Base-by-base conservation (phyloP, 2,888 invertebrate genomes). In the Dorcus hopei region DNA sequence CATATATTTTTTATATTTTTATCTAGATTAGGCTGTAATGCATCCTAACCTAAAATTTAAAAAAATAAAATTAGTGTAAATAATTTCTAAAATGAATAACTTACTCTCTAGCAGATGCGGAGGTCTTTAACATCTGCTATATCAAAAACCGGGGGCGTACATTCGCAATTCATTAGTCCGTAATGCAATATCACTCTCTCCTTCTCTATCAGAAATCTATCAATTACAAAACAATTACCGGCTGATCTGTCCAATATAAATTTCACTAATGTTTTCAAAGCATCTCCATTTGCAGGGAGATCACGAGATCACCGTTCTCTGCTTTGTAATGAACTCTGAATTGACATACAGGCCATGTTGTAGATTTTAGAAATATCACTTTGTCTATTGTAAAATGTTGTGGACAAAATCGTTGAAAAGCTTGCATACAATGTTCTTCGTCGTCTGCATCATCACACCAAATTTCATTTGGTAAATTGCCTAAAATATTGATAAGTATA, bases 21-120 rank as follows among this genome's bases (percentile, higher is more conserved):
- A 26, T 26, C 26, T 26, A 26, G 26, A 26, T 26, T 26, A 26
- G 26, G 26, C 26, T 26, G 26, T 26, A 26, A 26, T 26, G 26
- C 26, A 26, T 26, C 26, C 26, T 26, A 26, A 26, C n/a, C n/a
- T n/a, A n/a, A n/a, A n/a, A n/a, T n/a, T n/a, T n/a, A n/a, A n/a
- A n/a, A n/a, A n/a, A n/a, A n/a, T n/a, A n/a, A n/a, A n/a, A n/a
- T n/a, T n/a, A n/a, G n/a, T n/a, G n/a, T n/a, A n/a, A n/a, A n/a
- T n/a, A n/a, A n/a, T n/a, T n/a, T n/a, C n/a, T n/a, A n/a, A n/a
- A n/a, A n/a, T n/a, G n/a, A n/a, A n/a, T n/a, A n/a, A n/a, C n/a
- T n/a, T n/a, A n/a, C 26, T 33, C 49, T 49, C 49, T 49, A 49
- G 16, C n/a, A 49, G 14, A 49, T 49, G 49, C 16, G 38, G n/a